phyloP scores from a whole-genome alignment of 2,113 vertebrate genomes.

The Geococcyx californianus region DNA sequence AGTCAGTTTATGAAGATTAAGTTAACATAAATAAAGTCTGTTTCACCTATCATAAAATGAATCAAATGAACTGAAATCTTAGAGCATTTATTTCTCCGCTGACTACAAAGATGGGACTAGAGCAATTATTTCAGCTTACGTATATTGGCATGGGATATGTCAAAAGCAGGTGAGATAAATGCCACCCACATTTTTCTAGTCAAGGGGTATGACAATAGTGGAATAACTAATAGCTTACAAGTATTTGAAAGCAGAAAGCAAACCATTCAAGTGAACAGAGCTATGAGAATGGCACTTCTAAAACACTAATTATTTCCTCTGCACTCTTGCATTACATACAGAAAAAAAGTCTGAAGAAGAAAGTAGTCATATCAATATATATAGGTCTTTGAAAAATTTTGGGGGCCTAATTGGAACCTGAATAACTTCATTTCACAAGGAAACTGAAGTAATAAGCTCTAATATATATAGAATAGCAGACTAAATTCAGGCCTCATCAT shows the following conservation, averaged over 20 bases:
- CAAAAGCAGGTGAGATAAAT: conserved; percentile 5
- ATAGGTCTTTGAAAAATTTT: not conserved
- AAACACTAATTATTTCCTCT: not conserved
- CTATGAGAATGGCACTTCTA: not conserved
- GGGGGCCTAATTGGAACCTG: not conserved
- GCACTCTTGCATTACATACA: not conserved
- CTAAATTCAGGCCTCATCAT: not conserved
- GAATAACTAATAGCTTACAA: not conserved
- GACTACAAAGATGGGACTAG: not conserved
- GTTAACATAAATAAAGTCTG: not conserved
- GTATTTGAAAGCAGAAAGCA: not conserved
- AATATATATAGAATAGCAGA: not conserved
- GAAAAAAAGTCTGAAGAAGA: not conserved
- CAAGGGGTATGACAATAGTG: not conserved
- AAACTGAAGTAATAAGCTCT: not conserved
- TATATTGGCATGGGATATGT: not conserved
- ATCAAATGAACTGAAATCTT: not conserved
- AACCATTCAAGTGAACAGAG: not conserved
- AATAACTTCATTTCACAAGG: not conserved
- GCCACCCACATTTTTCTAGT: not conserved
- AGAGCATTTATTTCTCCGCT: not conserved
- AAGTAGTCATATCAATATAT: not conserved
- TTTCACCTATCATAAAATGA: conserved; percentile 6
- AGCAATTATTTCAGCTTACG: not conserved
- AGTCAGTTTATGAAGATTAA: not conserved